Conservation (phyloP, 2,797 vertebrate species). For the Antennarius maculatus region DNA sequence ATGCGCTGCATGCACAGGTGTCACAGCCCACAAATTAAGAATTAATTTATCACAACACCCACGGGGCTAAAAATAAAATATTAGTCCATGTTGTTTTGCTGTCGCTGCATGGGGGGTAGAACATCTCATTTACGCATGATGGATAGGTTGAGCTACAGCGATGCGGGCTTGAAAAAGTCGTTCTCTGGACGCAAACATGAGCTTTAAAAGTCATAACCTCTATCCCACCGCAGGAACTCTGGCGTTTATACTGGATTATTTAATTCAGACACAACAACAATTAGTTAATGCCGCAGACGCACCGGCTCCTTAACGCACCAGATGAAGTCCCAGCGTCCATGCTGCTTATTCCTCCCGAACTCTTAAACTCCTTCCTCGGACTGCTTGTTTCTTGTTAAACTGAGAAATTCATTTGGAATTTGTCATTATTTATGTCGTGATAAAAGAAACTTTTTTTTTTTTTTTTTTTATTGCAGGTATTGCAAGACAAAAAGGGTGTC, state of each 20-base stretch:
- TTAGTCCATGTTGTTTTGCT: conserved; percentile 28
- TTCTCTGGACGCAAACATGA: conserved; percentile 33
- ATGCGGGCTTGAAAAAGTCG: conserved; percentile 36
- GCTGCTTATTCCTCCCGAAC: background rate
- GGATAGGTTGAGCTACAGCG: conserved; percentile 31
- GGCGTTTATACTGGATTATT: conserved; percentile 14
- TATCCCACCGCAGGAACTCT: conserved; percentile 26
- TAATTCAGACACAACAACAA: conserved; percentile 17
- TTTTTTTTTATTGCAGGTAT: background rate
- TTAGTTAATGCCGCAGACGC: conserved; percentile 17
- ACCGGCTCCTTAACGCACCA: background rate
- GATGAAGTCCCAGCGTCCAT: background rate
- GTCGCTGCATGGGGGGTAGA: conserved; percentile 22
- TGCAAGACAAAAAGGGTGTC: background rate
- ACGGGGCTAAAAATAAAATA: conserved; percentile 10
- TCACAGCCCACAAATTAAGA: conserved; percentile 16
- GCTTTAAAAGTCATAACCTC: conserved; percentile 22
- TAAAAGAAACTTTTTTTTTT: background rate
- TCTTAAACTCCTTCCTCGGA: background rate
- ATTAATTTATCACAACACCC: conserved; percentile 5
- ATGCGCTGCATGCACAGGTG: conserved; percentile 41
- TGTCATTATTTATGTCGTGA: too few relatives aligned
- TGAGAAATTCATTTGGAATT: background rate
- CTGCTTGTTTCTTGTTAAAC: background rate
- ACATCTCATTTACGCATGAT: conserved; percentile 47